Evolutionary conservation across 2,888 invertebrate species (phyloP), one percentile per base, ranked within the genome.

Genomic region (Rhodophaea formosa): DNA sequence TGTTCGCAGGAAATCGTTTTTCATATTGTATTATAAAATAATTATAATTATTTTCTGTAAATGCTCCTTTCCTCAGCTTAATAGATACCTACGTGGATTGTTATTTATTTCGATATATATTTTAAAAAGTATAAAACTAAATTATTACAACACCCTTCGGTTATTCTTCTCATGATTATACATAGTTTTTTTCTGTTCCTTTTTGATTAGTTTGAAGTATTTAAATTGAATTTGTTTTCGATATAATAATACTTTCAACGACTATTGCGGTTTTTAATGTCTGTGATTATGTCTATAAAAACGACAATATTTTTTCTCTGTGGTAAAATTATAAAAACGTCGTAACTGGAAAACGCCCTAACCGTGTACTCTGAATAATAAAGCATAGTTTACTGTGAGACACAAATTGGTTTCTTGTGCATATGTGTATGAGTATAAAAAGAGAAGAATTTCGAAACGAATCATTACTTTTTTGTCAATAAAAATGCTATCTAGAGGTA

Each of bases 371-470:
- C n/a, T 35, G 12, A 1, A 16, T 51, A 49, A 39, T 51, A 51
- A 17, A 39, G 51, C 35, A 39, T 17, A 23, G 12, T 17, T 12
- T 3, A 23, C 17, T 46, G 5, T 51, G 17, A 12, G 32, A 51
- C 51, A 35, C 35, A 51, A 51, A 51, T 51, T 51, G 51, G 51
- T 35, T 51, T 35, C 17, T 23, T 39, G 12, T 39, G n/a, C 10
- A 39, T 39, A 46, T 23, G 10, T 46, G 46, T 46, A 46, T n/a
- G 17, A 17, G 46, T 46, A 46, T n/a, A 10, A 17, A 46, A 23
- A 46, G 23, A 23, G 23, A 23, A 23, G 23, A 23, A 23, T 23
- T 5, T 23, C 23, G 5, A 23, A 23, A 23, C 5, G 23, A 23
- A 23, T n/a, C n/a, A n/a, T 23, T 23, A 23, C 23, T 2, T 23